Base-by-base conservation (phyloP, 1,140 invertebrate genomes). In the Sitodiplosis mosellana region DNA sequence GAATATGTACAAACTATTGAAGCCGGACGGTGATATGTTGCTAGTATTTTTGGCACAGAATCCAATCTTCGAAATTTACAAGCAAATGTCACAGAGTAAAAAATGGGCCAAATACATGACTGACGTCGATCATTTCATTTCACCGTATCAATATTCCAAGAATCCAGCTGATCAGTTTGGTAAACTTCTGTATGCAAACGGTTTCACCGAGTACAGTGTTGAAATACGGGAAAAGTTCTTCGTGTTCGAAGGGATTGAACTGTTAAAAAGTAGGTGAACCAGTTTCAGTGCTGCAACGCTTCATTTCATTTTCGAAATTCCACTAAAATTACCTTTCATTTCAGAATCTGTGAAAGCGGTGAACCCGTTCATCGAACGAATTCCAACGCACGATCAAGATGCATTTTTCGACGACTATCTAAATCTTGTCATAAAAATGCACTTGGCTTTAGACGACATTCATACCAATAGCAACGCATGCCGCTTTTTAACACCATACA, bases 301-400 rank as follows among this genome's bases (percentile, higher is more conserved):
- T 11, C 7, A 21, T 42, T 1, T 19, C 33, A 20, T 48, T 20
- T 46, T 20, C 20, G 36, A 45, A 17, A 19, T 22, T 19, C 15
- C 12, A 0, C 7, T 15, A 22, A 14, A 27, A 33, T 42, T 51
- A 38, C 4, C 10, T 56, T 49, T 38, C n/a, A 1, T 47, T 47
- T n/a, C 56, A 84, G 83, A 78, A 54, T 76, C 81, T 21, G 68
- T 78, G 0, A 67, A 67, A 49, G 81, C 83, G 0, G 75, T 87
- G 4, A 85, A 82, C 58, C 84, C 85, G 0, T 87, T 87, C 54
- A 56, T 82, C 38, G 61, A 70, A 3, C 63, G 73, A 20, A 76
- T 89, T 48, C 78, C 83, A 0, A 53, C 65, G 0, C 58, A 72
- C 1, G 50, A 79, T 3, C 73, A 74, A 37, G 68, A 78, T n/a